Base-by-base conservation (phyloP, 2,113 vertebrate genomes). In the Ailuropoda melanoleuca region DNA sequence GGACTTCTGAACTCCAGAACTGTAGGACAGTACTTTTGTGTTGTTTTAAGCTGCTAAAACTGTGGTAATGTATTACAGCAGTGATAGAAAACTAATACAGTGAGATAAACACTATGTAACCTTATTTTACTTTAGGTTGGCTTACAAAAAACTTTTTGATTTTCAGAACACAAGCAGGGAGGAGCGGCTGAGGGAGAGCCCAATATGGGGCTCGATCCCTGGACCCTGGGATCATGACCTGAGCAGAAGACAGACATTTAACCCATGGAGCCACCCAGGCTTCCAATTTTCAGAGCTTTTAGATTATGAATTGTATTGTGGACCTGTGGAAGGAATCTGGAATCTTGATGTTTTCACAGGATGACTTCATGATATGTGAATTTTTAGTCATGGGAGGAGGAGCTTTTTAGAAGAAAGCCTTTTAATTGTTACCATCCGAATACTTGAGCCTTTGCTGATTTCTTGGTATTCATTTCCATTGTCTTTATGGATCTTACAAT, bases 321-420 rank as follows among this genome's bases (percentile, higher is more conserved):
- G 21, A 34, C 21, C 53, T 46, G 29, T 37, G 62, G 43, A 66
- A 62, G 46, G 37, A 95, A 74, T n/a, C 0, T 12, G 46, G 43
- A 62, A 34, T 95, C 26, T 93, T 97, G 86, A 29, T 90, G 37
- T 93, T 94, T 93, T 97, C 82, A 39, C 55, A 72, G 82, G 31
- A 26, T 86, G 48, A 89, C 3, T 8, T 83, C 56, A 46, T 3
- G 24, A 9, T 84, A 75, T 81, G 85, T 95, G 81, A n/a, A 56
- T 31, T 75, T 91, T 87, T 85, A 48, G 62, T 83, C 24, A 8
- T 85, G 19, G 31, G 46, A 66, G 26, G 10, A 84, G 31, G 58
- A 93, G 21, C 23, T 94, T 24, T 24, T 60, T 64, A 48, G 50
- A 95, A 83, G n/a, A 77, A 95, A 74, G 8, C 29, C 37, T 86